Evolutionary conservation across 2,797 vertebrate genomes (phyloP), one percentile per base, ranked within the genome.

Genomic region (Todus mexicanus): DNA sequence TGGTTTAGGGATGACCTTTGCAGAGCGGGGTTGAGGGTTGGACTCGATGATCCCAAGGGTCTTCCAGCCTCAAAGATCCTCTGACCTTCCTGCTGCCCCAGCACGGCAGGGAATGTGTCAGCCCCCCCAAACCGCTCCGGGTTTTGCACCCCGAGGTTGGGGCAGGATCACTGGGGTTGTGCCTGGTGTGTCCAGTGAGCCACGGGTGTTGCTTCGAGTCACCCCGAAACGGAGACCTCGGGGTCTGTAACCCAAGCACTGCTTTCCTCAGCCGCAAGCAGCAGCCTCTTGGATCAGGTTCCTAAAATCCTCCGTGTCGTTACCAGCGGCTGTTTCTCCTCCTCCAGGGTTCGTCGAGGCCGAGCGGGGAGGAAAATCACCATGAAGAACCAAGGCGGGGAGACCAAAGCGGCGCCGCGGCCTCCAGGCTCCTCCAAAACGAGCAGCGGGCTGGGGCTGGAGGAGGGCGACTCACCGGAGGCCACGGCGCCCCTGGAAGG

Each of bases 351-450:
- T 63, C 56, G 15, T 47, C 2, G 6, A 18, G 56, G 8, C 73
- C 71, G 72, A 85, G 68, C 29, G 15, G 70, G 70, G 57, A 27
- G 35, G 45, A 5, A 17, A 48, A 37, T 53, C 56, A n/a, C 47
- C 25, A 98, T 98, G 98, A 98, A 98, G 97, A 98, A 98, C 93
- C 98, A 98, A 87, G 97, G 96, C 12, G 97, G 96, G 74, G 98
- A 97, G 88, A 87, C 91, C 72, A 97, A 95, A 37, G 91, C 91
- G 42, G 69, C 94, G 61, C 96, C 95, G 17, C 96, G 50, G 20
- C 85, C 94, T 6, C 51, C 73, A 5, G 31, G 80, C 64, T 53
- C 90, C n/a, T 74, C 96, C 94, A 93, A 91, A 83, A 10, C 33
- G 0, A 94, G 93, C 95, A 57, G 61, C 17, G 18, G 33, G 9